Conservation (phyloP, 2,797 vertebrate species). For the Molothrus aeneus region DNA sequence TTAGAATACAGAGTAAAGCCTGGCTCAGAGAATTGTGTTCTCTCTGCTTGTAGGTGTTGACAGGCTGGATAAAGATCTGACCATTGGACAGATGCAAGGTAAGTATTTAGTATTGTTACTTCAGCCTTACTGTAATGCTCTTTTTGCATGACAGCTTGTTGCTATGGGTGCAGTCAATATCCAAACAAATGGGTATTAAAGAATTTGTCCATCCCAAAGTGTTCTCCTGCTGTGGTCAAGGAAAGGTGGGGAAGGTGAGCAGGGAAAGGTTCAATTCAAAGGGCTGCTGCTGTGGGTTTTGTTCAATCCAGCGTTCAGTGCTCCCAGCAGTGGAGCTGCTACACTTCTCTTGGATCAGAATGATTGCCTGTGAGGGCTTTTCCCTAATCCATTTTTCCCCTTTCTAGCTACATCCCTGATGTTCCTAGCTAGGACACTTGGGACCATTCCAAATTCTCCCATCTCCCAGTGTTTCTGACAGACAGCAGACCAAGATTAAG, state of each 20-base stretch:
- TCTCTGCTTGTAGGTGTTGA: slow-evolving; percentile 86
- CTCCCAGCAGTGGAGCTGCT: background rate
- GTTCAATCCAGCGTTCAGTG: background rate
- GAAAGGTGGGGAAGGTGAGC: background rate
- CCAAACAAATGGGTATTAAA: background rate
- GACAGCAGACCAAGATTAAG: background rate
- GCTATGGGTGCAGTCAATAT: background rate
- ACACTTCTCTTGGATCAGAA: background rate
- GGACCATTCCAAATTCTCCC: background rate
- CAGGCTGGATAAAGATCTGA: slow-evolving; percentile 98
- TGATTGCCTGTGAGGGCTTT: background rate
- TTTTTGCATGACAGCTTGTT: background rate
- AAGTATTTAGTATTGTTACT: slow-evolving; percentile 7
- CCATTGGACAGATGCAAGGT: slow-evolving; percentile 99
- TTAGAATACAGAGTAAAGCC: background rate
- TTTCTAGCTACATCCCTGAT: background rate
- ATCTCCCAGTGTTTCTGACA: background rate
- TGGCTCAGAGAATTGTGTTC: background rate
- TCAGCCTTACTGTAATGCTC: background rate
- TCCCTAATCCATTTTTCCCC: background rate
- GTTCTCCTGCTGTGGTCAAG: background rate
- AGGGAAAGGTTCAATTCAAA: background rate
- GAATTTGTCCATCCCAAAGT: background rate
- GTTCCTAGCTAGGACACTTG: background rate
- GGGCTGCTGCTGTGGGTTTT: background rate